Evolutionary conservation across 2,888 invertebrate species (phyloP), one percentile per base, ranked within the genome.

Genomic region (Scaptodrosophila latifasciaeformis): DNA sequence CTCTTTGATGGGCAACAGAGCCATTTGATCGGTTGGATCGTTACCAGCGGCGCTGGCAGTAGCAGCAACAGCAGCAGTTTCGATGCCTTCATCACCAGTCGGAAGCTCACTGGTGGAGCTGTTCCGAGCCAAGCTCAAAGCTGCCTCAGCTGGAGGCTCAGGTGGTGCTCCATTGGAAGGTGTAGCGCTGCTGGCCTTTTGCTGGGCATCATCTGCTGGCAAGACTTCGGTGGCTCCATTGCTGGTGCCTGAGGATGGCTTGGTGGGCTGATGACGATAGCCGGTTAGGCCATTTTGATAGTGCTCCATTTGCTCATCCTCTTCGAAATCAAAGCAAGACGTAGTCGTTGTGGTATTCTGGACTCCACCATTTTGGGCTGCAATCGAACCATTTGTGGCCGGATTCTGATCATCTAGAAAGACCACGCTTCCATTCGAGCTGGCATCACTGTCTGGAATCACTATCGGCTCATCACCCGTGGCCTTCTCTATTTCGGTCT

Each of bases 301-400:
- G 3, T 12, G 45, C 30, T 55, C 55, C 31, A 57, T 15, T 7
- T 92, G 90, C 65, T 93, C 92, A 59, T 93, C 92, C 46, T 91
- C 91, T 65, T 92, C 91, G 82, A 94, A 94, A 83, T 94, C 94
- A 81, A 93, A 94, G 82, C 93, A 93, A 0, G 92, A 91, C 48
- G 90, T 53, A 1, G 66, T 54, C 0, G 54, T 45, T 15, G 7
- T 29, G 21, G 9, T 12, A 24, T 44, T 59, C n/a, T n/a, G n/a
- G n/a, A n/a, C n/a, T n/a, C n/a, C n/a, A n/a, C n/a, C n/a, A n/a
- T n/a, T n/a, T n/a, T n/a, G n/a, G n/a, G n/a, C n/a, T n/a, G n/a
- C n/a, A n/a, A n/a, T n/a, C n/a, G n/a, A n/a, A n/a, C n/a, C n/a
- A n/a, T n/a, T n/a, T n/a, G n/a, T n/a, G n/a, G n/a, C n/a, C n/a